Conservation (phyloP, 2,113 vertebrate species). For the Peromyscus leucopus region DNA sequence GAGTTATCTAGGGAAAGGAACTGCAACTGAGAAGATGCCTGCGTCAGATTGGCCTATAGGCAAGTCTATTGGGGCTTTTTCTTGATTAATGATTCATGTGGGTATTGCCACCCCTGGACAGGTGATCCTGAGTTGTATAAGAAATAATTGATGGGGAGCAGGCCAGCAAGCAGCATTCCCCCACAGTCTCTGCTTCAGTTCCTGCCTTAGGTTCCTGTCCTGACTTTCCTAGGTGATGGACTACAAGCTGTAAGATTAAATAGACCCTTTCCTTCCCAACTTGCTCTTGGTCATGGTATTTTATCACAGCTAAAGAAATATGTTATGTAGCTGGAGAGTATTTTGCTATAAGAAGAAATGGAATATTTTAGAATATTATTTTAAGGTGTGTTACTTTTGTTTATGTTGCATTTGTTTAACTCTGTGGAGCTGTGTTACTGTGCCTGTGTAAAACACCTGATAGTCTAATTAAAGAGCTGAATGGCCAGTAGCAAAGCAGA, state of each 20-base stretch:
- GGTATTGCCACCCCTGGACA: not conserved
- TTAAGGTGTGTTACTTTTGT: too few relatives aligned
- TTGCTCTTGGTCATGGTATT: not conserved
- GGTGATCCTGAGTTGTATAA: not conserved
- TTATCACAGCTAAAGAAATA: not conserved
- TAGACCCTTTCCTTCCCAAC: not conserved
- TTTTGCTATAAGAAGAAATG: constrained; percentile 2
- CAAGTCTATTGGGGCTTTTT: not conserved
- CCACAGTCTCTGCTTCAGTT: not conserved
- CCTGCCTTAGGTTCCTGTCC: not conserved
- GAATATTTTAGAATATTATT: too few relatives aligned
- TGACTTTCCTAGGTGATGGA: not conserved
- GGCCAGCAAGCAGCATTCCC: not conserved
- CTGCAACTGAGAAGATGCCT: not conserved
- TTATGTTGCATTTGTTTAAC: too few relatives aligned
- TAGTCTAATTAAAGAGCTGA: too few relatives aligned
- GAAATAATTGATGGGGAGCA: not conserved
- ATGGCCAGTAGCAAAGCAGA: too few relatives aligned
- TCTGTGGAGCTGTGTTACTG: too few relatives aligned
- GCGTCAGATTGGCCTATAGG: not conserved
- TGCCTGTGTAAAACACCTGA: too few relatives aligned
- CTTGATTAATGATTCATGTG: not conserved
- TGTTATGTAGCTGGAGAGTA: not conserved
- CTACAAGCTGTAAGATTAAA: not conserved
- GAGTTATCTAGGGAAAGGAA: not conserved